These are phyloP conservation scores for Drosophila lacertosa DNA, from an alignment of 1,140 invertebrate species.

Conservation along the genomic window DNA sequence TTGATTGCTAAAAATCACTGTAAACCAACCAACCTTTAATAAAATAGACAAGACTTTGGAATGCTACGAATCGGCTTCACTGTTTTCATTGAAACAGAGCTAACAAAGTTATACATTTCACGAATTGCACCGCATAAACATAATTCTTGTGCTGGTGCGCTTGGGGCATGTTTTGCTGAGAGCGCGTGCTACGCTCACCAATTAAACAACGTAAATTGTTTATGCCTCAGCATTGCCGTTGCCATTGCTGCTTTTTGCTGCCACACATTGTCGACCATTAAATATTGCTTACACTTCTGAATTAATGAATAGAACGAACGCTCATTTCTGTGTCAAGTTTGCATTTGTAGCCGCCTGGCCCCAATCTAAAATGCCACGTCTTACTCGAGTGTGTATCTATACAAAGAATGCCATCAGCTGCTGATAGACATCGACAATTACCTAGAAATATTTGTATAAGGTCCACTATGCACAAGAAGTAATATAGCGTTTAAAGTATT, in stretches of 20 bases:
- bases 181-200: constrained; percentile 55
- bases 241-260: constrained; percentile 20
- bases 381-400: constrained; percentile 13
- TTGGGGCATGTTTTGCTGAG: background rate
- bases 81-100: no score
- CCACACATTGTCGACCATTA: constrained; percentile 38
- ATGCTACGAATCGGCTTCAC: no score
- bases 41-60: no score
- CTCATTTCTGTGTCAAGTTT: constrained; percentile 70
- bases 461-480: no score
- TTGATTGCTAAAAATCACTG: background rate
- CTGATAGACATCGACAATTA: constrained; percentile 36
- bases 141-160: background rate
- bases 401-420: constrained; percentile 25
- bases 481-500: constrained; percentile 8
- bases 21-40: no score
- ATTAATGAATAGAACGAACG: constrained; percentile 65
- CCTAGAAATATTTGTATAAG: constrained; percentile 9
- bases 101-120: no score
- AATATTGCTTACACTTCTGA: constrained; percentile 71
- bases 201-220: constrained; percentile 55
- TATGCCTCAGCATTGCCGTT: constrained; percentile 30
- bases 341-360: constrained; percentile 44
- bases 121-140: constrained; percentile 22
- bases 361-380: constrained; percentile 32